phyloP scores from a whole-genome alignment of 2,113 vertebrate genomes.

The Pollachius pollachius region DNA sequence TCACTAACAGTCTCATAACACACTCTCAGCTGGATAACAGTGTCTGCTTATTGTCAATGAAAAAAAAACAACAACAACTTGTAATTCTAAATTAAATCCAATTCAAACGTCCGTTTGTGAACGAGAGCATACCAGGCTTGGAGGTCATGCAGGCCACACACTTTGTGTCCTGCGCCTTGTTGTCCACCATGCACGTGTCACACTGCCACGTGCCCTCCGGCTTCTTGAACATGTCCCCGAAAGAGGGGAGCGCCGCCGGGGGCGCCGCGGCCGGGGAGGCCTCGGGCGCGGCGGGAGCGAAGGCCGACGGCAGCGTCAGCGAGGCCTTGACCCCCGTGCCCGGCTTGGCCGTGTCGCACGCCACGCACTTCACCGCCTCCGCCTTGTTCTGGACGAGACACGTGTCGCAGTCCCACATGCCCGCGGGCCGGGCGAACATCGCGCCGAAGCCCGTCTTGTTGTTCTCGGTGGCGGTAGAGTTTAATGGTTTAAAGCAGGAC shows the following conservation, averaged over 20 bases:
- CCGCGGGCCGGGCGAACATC: conserved; percentile 79
- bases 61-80: no score
- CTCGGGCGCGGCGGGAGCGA: conserved; percentile 67
- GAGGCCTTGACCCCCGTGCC: conserved; percentile 86
- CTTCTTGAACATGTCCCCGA: conserved; percentile 91
- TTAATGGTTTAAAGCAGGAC: conserved; percentile 33
- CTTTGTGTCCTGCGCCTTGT: conserved; percentile 86
- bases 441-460: conserved; percentile 73
- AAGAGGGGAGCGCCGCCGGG: conserved; percentile 67
- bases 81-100: background rate
- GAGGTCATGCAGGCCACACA: conserved; percentile 85
- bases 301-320: conserved; percentile 74
- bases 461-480: conserved; percentile 51
- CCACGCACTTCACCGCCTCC: conserved; percentile 89
- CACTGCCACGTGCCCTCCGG: conserved; percentile 91
- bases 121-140: conserved; percentile 78
- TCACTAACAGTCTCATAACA: no score
- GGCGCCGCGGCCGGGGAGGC: conserved; percentile 40
- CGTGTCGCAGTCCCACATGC: conserved; percentile 94
- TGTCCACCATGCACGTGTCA: conserved; percentile 81
- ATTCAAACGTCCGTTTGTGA: background rate
- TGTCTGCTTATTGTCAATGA: background rate
- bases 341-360: conserved; percentile 94
- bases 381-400: conserved; percentile 93
- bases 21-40: no score